Evolutionary conservation across 2,797 vertebrate species (phyloP).

Genomic region (Apogon talboti): DNA sequence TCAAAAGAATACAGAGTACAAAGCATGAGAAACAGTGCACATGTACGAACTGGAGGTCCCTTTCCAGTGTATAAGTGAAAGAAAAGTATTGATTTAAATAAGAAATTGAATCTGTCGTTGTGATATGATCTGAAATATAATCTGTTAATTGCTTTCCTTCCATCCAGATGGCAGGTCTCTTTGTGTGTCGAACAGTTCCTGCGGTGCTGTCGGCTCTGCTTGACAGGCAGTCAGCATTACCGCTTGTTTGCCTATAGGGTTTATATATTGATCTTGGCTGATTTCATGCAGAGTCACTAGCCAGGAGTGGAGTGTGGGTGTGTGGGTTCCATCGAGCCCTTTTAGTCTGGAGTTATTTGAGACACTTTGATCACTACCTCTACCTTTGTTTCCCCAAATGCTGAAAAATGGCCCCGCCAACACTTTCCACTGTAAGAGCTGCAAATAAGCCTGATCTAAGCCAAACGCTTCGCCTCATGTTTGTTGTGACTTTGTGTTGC

Average conservation of each 20-base stretch:
- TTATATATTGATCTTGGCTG: slow-evolving; percentile 48
- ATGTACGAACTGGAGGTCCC: background rate
- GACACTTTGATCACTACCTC: slow-evolving; percentile 27
- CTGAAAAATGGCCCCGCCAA: slow-evolving; percentile 15
- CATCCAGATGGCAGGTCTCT: slow-evolving; percentile 11
- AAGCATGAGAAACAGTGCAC: background rate
- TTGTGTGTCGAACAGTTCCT: slow-evolving; percentile 17
- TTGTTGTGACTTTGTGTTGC: slow-evolving; percentile 38
- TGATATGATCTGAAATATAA: slow-evolving; percentile 29
- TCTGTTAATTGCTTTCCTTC: slow-evolving; percentile 11
- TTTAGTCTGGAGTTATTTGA: slow-evolving; percentile 16
- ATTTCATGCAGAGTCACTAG: slow-evolving; percentile 54
- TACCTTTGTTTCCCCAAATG: slow-evolving; percentile 24
- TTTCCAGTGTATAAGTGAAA: background rate
- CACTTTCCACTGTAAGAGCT: slow-evolving; percentile 14
- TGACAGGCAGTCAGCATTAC: slow-evolving; percentile 29
- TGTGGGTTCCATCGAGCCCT: slow-evolving; percentile 11
- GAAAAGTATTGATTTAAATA: background rate
- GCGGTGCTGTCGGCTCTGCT: slow-evolving; percentile 27
- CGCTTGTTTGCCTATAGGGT: slow-evolving; percentile 40
- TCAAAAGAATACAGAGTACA: background rate
- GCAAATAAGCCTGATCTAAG: slow-evolving; percentile 18
- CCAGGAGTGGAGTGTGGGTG: slow-evolving; percentile 20
- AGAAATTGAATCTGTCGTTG: background rate
- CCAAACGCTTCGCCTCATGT: slow-evolving; percentile 20